Conservation (phyloP, 2,797 vertebrate genomes). For the Columba guinea region DNA sequence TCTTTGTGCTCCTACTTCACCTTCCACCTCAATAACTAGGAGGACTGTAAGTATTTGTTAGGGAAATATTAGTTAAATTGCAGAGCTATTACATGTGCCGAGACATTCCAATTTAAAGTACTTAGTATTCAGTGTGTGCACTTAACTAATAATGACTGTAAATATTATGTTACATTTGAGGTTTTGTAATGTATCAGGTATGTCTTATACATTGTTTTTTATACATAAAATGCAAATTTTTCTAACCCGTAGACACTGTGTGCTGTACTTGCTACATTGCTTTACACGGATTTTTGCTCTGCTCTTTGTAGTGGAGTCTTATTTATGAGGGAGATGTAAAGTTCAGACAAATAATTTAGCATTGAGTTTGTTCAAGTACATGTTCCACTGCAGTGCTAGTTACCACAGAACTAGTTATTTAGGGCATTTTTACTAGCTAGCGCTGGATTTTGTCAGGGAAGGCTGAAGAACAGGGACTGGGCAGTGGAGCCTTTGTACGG, state of each 20-base stretch:
- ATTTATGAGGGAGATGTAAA: background rate
- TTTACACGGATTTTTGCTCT: background rate
- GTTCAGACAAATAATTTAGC: background rate
- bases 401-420: background rate
- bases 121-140: background rate
- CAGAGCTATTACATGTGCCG: background rate
- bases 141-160: conserved; percentile 10
- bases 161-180: background rate
- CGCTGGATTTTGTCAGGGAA: background rate
- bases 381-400: background rate
- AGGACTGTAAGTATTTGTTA: conserved; percentile 23
- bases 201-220: background rate
- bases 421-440: background rate
- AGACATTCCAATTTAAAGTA: background rate
- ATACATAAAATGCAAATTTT: background rate
- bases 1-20: conserved; percentile 36
- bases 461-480: background rate
- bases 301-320: background rate
- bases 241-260: background rate
- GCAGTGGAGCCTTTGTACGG: background rate
- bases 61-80: conserved; percentile 28
- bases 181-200: background rate
- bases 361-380: background rate
- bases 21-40: conserved; percentile 27
- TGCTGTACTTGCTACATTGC: background rate